These are phyloP conservation scores for Diceros bicornis DNA, from an alignment of 2,797 vertebrate species.

Conservation along the genomic window DNA sequence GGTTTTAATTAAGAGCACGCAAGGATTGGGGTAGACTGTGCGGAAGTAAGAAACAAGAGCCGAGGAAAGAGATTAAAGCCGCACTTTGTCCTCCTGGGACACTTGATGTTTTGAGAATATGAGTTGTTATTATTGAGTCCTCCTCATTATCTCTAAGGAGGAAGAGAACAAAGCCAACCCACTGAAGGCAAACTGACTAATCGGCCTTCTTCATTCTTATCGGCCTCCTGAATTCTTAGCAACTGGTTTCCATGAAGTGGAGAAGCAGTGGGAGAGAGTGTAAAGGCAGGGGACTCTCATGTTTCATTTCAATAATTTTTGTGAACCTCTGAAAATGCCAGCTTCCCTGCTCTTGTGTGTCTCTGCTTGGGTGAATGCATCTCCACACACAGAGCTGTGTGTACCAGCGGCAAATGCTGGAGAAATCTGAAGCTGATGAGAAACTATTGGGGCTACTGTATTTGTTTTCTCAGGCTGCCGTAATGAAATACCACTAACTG, in stretches of 20 bases:
- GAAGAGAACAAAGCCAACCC: background rate
- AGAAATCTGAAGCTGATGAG: background rate
- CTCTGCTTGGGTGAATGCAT: too few species aligned
- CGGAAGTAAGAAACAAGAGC: background rate
- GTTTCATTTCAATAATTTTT: background rate
- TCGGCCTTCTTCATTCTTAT: background rate
- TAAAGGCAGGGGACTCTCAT: background rate
- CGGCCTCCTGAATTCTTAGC: background rate
- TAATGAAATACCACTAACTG: background rate
- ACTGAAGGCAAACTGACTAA: background rate
- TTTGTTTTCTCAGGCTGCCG: background rate
- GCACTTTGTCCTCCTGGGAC: slow-evolving; percentile 13
- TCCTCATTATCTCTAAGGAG: background rate
- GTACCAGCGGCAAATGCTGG: background rate
- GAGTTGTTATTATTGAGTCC: background rate
- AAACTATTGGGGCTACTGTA: background rate
- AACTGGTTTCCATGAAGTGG: background rate
- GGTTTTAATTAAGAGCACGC: slow-evolving; percentile 69
- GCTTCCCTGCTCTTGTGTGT: background rate
- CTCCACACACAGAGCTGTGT: accelerated
- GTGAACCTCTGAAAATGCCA: background rate
- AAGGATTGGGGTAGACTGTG: background rate
- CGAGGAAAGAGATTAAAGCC: slow-evolving; percentile 55
- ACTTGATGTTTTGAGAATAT: slow-evolving; percentile 21
- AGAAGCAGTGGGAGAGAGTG: background rate